Evolutionary conservation across 2,113 vertebrate species (phyloP).

Genomic region (Megaptera novaeangliae): DNA sequence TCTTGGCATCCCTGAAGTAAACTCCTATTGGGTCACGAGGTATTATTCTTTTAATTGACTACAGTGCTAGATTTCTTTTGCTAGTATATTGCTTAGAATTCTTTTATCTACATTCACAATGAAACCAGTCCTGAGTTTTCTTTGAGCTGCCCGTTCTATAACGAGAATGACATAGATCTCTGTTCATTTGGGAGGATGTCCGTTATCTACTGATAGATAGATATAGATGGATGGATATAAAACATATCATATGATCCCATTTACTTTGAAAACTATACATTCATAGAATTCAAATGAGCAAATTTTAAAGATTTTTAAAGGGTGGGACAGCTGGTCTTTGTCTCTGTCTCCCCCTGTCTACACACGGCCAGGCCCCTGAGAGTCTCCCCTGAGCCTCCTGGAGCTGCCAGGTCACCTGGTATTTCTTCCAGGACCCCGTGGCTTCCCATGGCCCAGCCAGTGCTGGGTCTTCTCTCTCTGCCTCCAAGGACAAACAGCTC

Average conservation of each 20-base stretch:
- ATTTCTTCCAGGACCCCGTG: not conserved
- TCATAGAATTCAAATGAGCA: not conserved
- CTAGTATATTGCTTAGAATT: not conserved
- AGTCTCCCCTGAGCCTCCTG: not conserved
- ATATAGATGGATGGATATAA: not conserved
- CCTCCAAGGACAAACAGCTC: not conserved
- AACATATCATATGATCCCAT: not conserved
- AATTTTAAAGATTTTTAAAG: not conserved
- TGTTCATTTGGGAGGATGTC: not conserved
- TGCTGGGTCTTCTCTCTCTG: not conserved
- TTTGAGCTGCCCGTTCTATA: not conserved
- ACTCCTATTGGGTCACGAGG: not conserved
- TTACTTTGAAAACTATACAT: not conserved
- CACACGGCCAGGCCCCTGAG: not conserved
- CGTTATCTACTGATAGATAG: not conserved
- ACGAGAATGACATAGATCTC: not conserved
- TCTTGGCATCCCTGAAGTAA: not conserved
- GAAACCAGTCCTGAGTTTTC: not conserved
- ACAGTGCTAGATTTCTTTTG: not conserved
- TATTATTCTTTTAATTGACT: not conserved
- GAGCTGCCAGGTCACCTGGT: not conserved
- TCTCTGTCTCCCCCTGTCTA: not conserved
- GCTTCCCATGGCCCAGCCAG: not conserved
- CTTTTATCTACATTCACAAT: not conserved
- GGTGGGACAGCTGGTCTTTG: not conserved